phyloP scores from a whole-genome alignment of 2,888 invertebrate species.

The Epicampocera succincta region DNA sequence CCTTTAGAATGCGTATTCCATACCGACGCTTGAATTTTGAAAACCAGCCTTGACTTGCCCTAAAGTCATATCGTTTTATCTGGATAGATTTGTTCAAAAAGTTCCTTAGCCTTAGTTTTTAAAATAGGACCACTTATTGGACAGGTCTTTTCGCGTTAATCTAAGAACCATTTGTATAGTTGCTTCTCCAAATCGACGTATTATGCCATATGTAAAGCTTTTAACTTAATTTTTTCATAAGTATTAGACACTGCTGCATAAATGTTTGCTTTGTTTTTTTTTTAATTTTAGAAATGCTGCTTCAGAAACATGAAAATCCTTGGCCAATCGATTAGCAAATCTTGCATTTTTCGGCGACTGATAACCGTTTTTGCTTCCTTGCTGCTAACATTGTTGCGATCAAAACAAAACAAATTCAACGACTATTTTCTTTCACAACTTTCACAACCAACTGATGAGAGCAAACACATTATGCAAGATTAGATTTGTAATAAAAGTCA shows the following conservation, averaged over 20 bases:
- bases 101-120: constrained; percentile 3
- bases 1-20: too few species aligned
- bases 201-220: constrained; percentile 49
- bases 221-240: constrained; percentile 31
- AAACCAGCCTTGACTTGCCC: too few species aligned
- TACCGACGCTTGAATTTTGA: too few species aligned
- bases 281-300: constrained; percentile 40
- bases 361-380: too few species aligned
- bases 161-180: constrained; percentile 37
- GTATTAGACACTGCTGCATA: constrained; percentile 46
- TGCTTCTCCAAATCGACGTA: constrained; percentile 36
- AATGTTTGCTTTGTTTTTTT: constrained; percentile 38
- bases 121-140: background rate
- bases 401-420: background rate
- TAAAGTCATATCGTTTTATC: too few species aligned
- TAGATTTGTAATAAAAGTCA: too few species aligned
- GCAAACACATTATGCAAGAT: too few species aligned
- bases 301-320: constrained; percentile 50
- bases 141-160: constrained; percentile 32
- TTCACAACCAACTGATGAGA: too few species aligned
- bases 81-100: background rate
- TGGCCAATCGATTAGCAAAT: constrained; percentile 19
- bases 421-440: too few species aligned
- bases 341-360: too few species aligned
- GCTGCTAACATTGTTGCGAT: background rate